Conservation (phyloP, 2,797 vertebrate genomes). For the Eurystomus glaucurus region DNA sequence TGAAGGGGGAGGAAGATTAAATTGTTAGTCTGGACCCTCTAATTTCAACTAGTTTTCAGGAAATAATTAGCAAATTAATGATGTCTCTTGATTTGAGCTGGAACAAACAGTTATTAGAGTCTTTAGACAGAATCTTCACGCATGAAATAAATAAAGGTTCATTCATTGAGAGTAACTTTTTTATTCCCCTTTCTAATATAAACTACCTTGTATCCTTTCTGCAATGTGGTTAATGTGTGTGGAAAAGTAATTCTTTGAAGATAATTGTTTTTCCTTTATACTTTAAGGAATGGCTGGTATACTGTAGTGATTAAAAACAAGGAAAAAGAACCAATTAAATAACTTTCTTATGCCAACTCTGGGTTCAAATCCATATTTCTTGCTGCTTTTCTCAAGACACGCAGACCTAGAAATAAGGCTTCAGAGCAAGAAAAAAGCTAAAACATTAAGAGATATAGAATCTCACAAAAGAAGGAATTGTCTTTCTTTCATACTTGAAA, state of each 20-base stretch:
- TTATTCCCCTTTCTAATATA: not conserved
- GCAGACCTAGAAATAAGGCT: not conserved
- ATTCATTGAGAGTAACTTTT: not conserved
- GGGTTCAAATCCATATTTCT: not conserved
- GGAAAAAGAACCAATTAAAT: not conserved
- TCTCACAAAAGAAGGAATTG: not conserved
- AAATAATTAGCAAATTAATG: not conserved
- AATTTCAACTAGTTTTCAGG: not conserved
- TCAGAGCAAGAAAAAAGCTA: not conserved
- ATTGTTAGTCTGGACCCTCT: not conserved
- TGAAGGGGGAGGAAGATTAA: not conserved
- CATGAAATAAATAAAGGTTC: not conserved
- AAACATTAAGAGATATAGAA: not conserved
- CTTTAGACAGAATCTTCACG: not conserved
- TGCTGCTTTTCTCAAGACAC: not conserved
- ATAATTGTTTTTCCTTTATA: not conserved
- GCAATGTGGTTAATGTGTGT: not conserved
- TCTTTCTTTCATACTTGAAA: conserved; percentile 25
- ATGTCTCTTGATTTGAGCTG: not conserved
- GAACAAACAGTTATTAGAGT: not conserved
- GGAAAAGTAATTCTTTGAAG: not conserved
- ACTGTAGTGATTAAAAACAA: not conserved
- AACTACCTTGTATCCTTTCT: not conserved
- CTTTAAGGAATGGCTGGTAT: not conserved
- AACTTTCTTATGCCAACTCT: not conserved